Base-by-base conservation (phyloP, 2,113 vertebrate species). In the Syngnathus typhle region DNA sequence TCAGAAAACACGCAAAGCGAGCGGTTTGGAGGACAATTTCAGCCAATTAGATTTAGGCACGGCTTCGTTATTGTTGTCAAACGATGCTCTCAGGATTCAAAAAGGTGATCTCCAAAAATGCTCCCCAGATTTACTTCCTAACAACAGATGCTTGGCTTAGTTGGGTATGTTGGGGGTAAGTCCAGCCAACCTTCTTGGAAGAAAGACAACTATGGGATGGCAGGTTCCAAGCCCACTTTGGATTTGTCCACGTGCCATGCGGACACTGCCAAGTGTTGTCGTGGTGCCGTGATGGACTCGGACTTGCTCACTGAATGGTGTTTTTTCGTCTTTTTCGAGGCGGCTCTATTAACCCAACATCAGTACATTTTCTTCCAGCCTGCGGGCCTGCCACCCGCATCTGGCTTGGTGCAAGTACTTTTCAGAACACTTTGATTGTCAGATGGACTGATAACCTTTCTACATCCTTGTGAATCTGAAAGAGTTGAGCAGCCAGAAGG, bases 361-460 rank as follows among this genome's bases (percentile, higher is more conserved):
- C 19, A 61, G 16, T 44, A 46, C 15, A 52, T 52, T 43, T 60
- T 52, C 60, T 70, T 51, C 46, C 8, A 23, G 65, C 65, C 65
- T 65, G 47, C 27, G 18, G 23, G 36, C 18, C 32, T 37, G 67
- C 73, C 79, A 71, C 65, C 60, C 49, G 64, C 21, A 37, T 36
- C 4, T 58, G 27, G 64, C 72, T 60, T 41, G 12, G 64, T 56
- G 64, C 56, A 58, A 52, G 52, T 65, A 47, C 78, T 82, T 71
- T 58, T 70, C 64, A 72, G 70, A 9, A 1, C 72, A 60, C 72
- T 83, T 71, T 87, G 83, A 87, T 84, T 87, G 85, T 83, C 87
- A 81, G 83, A 85, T 77, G 73, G 76, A 55, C 75, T 70, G 85
- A 87, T 88, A 88, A 85, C 82, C 79, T 60, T 64, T 70, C 74